These are phyloP conservation scores for Drosophila melanosoma DNA, from an alignment of 2,888 invertebrate species.

Conservation along the genomic window DNA sequence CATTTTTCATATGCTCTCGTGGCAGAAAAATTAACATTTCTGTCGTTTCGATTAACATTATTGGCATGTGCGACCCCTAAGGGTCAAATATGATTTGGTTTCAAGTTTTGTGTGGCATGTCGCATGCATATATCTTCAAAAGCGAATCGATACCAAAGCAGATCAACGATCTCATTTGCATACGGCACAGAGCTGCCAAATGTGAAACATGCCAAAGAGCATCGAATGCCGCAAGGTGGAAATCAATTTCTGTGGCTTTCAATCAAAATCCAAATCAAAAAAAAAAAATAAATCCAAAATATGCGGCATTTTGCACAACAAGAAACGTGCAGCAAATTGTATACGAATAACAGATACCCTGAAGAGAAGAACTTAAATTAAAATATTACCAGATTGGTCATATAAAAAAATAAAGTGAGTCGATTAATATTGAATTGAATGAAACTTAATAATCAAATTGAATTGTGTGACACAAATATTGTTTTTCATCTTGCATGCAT, in stretches of 20 bases:
- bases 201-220: constrained; percentile 76
- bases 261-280: constrained; percentile 73
- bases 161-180: constrained; percentile 82
- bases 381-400: background rate
- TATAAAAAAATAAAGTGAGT: background rate
- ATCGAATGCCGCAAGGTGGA: constrained; percentile 76
- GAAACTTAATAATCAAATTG: background rate
- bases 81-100: constrained; percentile 79
- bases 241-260: constrained; percentile 79
- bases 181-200: constrained; percentile 70
- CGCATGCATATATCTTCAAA: constrained; percentile 64
- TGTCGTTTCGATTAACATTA: constrained; percentile 53
- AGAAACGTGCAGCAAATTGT: constrained; percentile 10
- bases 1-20: constrained; percentile 52
- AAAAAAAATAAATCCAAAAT: constrained; percentile 20
- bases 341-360: constrained; percentile 27
- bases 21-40: constrained; percentile 68
- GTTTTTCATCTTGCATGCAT: background rate
- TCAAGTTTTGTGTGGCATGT: constrained; percentile 60
- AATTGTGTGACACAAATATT: background rate
- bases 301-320: constrained; percentile 54
- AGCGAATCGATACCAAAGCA: constrained; percentile 79
- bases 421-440: background rate
- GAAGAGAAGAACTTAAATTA: background rate
- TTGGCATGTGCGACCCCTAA: constrained; percentile 74